A percentile compares a stretch with the other conserved stretches of the same genome.
Evolutionary conservation across 2,888 invertebrate species (phyloP).

Genomic region (Platycheirus albimanus): DNA sequence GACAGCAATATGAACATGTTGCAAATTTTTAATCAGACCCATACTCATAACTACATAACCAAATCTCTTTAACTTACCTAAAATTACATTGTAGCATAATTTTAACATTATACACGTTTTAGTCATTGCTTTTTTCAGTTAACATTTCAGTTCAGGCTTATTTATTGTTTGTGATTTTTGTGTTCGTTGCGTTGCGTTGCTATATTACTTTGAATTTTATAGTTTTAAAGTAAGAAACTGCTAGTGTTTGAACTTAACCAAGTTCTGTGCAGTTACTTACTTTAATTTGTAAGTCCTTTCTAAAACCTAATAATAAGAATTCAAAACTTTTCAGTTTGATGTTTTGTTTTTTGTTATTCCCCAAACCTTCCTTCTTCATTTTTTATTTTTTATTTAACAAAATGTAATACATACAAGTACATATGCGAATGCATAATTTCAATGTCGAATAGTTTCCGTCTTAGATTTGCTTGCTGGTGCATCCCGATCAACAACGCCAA

Average conservation of each 20-base stretch:
- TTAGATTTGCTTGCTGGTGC: conserved; percentile 84
- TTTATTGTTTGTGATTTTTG: conserved; percentile 43
- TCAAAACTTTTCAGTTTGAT: conserved; percentile 15
- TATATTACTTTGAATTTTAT: background rate
- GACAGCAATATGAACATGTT: no score
- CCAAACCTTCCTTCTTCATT: background rate
- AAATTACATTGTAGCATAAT: no score
- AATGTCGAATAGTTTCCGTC: conserved; percentile 79
- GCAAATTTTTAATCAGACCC: no score
- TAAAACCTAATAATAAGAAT: no score
- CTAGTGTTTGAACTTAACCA: background rate
- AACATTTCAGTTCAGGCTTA: background rate
- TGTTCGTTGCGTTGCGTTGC: conserved; percentile 50
- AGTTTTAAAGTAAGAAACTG: background rate
- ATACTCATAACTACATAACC: no score
- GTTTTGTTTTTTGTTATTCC: conserved; percentile 20
- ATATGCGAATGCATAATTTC: conserved; percentile 51
- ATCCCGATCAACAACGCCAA: conserved; percentile 92
- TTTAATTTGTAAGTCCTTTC: background rate
- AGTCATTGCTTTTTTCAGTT: no score
- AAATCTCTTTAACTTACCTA: no score
- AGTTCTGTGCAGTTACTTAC: background rate
- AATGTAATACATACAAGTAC: background rate
- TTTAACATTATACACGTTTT: no score
- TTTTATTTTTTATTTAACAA: conserved; percentile 20